Evolutionary conservation across 2,113 vertebrate species (phyloP), one percentile per base, ranked within the genome.

Genomic region (Callospermophilus lateralis): DNA sequence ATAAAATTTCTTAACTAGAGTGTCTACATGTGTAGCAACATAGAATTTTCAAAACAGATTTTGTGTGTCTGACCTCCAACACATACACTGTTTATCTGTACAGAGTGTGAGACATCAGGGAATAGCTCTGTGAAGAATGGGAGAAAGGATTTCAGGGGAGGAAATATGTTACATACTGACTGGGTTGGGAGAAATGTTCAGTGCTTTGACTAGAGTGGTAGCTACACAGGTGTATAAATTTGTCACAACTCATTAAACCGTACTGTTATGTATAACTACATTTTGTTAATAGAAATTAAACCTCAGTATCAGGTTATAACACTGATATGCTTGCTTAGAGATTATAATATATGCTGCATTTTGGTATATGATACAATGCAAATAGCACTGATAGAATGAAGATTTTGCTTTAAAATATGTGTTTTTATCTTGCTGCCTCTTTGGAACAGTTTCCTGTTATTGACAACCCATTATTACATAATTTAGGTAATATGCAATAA

Each of bases 281-380:
- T 55, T 97, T 96, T 84, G 68, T 42, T 45, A 30, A 39, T 19
- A 87, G 12, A 81, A 92, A 90, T 94, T 78, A 78, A 80, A 78
- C 45, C 2, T 74, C 37, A 22, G 48, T 32, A 39, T 16, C 34
- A 77, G 39, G 20, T 92, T 74, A 37, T n/a, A 72, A 67, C 0
- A 79, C 37, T 79, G 4, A 34, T 53, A 24, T 81, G 74, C 58
- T 83, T 84, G 74, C n/a, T 65, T 70, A 72, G 1, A 86, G 39
- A 86, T 63, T 83, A 48, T 67, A 39, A 24, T 20, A 88, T 72
- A 80, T 78, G 12, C 51, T 24, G 55, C 22, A 10, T 81, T 92
- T 89, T 15, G 6, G 63, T 63, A 5, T 16, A 65, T 37, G 26
- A 28, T 79, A 74, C 5, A 74, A 39, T 79, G n/a, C 24, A 77